Evolutionary conservation across 2,113 vertebrate genomes (phyloP), one percentile per base, ranked within the genome.

Genomic region (Lasiurus borealis): DNA sequence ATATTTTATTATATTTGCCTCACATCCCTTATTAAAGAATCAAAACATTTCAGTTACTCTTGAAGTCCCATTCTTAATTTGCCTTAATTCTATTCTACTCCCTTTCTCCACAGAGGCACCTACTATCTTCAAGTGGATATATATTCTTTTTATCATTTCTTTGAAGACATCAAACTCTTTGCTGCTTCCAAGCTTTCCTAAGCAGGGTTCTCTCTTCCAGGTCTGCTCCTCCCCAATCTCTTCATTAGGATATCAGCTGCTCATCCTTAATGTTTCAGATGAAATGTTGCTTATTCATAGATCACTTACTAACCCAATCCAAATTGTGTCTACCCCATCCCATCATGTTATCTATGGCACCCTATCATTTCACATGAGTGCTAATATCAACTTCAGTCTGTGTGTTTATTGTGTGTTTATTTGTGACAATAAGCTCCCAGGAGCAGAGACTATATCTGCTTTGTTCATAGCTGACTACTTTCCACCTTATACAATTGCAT

Each of bases 391-490:
- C 92, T 48, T 66, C 48, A 10, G 64, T 57, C 52, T 71, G 16
- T 31, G 16, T 83, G 25, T 81, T 93, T 88, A 81, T 40, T 14
- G 13, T 31, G 16, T 83, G 25, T 81, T 93, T 88, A 81, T 40
- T 14, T 64, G 72, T 62, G 31, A 82, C 29, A 40, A 40, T 84
- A 57, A 81, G 14, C 21, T 85, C 54, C 6, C 23, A 19, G 44
- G 15, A 13, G 76, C 52, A 93, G 48, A 96, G 48, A 85, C 3
- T 29, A 88, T 29, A 8, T 54, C 59, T 95, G 16, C 69, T 12
- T 76, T n/a, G 73, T 91, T 93, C 13, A 86, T 75, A 31, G 73
- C 36, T 80, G n/a, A 92, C 91, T 90, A 73, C 31, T 84, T 52
- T 68, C 34, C 25, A 88, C 14, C 29, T 86, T 77, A 83, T 15